These are phyloP conservation scores for Agrotis exclamationis DNA, from an alignment of 2,888 invertebrate genomes.

Conservation along the genomic window DNA sequence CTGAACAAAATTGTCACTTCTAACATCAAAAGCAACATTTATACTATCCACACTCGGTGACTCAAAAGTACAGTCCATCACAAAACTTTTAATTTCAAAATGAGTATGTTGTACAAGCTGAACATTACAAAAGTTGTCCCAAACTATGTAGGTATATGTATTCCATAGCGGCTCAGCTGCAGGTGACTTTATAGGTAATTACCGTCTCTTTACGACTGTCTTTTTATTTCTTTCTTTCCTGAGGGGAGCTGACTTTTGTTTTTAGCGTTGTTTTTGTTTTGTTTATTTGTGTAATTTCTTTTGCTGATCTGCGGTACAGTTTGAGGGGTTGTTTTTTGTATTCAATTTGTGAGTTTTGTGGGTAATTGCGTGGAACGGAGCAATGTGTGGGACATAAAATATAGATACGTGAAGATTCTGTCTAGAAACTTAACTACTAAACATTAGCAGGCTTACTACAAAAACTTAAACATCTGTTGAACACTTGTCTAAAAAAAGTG, in stretches of 20 bases:
- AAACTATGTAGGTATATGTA: conserved; percentile 37
- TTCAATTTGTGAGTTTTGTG: conserved; percentile 45
- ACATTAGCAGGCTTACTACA: too few relatives aligned
- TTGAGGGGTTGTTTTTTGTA: conserved; percentile 44
- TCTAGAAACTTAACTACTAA: neutral
- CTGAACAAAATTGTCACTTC: too few relatives aligned
- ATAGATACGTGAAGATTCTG: conserved; percentile 1
- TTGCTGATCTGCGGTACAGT: conserved; percentile 40
- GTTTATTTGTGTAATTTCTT: conserved; percentile 57
- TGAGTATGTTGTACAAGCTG: conserved; percentile 9
- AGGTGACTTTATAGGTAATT: conserved; percentile 73
- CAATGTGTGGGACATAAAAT: conserved; percentile 10
- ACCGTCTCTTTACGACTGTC: conserved; percentile 70
- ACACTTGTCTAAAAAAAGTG: too few relatives aligned
- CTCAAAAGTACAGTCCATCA: conserved; percentile 8
- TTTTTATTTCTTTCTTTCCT: conserved; percentile 59
- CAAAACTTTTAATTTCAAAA: conserved; percentile 27
- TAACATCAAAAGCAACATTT: too few relatives aligned
- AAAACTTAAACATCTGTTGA: too few relatives aligned
- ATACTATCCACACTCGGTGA: too few relatives aligned
- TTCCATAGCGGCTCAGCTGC: conserved; percentile 56
- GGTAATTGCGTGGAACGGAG: conserved; percentile 44
- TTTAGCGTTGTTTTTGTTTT: conserved; percentile 57
- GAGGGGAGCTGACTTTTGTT: conserved; percentile 67
- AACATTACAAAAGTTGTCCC: conserved; percentile 44